Base-by-base conservation (phyloP, 2,888 invertebrate species). In the Eristalis intricaria region DNA sequence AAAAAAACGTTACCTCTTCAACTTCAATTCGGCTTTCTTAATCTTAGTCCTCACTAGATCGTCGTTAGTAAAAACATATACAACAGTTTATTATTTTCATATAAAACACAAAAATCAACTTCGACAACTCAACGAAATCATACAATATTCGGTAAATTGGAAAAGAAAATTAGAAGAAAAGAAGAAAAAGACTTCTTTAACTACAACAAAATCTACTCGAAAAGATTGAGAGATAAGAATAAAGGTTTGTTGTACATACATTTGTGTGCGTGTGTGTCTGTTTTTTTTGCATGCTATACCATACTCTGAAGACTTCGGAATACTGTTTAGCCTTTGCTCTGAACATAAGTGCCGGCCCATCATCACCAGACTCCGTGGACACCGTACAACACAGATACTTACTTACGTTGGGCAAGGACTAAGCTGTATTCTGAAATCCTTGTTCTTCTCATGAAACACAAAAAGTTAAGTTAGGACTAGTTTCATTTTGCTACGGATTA, bases 311-410 rank as follows among this genome's bases (percentile, higher is more conserved):
- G 91, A 90, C 90, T 90, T 90, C 91, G 90, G 92, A 92, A 92
- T 92, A 92, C 93, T 91, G 92, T 92, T 92, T 92, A 92, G 92
- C 90, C 93, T 91, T 92, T 92, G 92, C 92, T 90, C 90, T 89
- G 88, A 90, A 91, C 90, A 90, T 90, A 92, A 90, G 90, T 50
- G 50, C 90, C 74, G 75, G 43, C 88, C 78, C 84, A 84, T 81
- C 74, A 83, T 71, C 7, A n/a, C 2, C n/a, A n/a, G 60, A 68
- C 69, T 78, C 32, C 68, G 50, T 75, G 40, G 65, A 40, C 63
- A 73, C 43, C 19, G 64, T 10, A 50, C 15, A 26, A 70, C 40
- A 73, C 88, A 69, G 84, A 89, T 91, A 91, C 91, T 91, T 91
- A 91, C 91, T 90, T 91, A 89, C 89, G 89, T 89, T 89, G 91